These are phyloP conservation scores for Liparis tanakae DNA, from an alignment of 2,797 vertebrate species.

Conservation along the genomic window DNA sequence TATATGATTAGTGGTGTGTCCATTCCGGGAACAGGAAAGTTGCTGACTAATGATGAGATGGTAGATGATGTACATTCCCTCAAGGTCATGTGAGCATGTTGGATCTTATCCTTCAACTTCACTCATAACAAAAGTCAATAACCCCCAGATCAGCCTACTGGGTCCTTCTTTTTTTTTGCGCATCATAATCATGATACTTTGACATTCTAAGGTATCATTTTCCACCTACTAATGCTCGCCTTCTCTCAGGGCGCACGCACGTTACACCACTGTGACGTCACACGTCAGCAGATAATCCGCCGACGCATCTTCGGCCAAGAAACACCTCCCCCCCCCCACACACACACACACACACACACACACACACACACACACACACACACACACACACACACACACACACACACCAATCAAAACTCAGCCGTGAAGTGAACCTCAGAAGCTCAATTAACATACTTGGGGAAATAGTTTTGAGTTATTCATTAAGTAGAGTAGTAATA, in stretches of 20 bases:
- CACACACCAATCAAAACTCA: slow-evolving; percentile 46
- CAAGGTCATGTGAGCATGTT: background rate
- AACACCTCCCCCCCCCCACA: slow-evolving; percentile 57
- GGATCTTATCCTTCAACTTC: too few species aligned
- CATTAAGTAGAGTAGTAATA: slow-evolving; percentile 15
- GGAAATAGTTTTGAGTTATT: slow-evolving; percentile 46
- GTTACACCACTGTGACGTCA: slow-evolving; percentile 36
- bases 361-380: too few species aligned
- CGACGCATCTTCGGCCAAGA: slow-evolving; percentile 30
- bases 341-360: too few species aligned
- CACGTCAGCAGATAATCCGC: slow-evolving; percentile 14
- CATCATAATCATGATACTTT: slow-evolving; percentile 19
- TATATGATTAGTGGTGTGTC: accelerated
- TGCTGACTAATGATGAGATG: slow-evolving; percentile 22
- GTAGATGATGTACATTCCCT: background rate
- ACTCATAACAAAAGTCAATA: accelerated
- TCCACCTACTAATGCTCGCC: background rate
- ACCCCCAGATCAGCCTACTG: background rate
- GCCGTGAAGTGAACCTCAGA: slow-evolving; percentile 45
- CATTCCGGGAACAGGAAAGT: background rate
- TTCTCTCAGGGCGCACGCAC: background rate
- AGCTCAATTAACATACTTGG: slow-evolving; percentile 59
- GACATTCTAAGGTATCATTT: slow-evolving; percentile 26
- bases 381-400: too few species aligned
- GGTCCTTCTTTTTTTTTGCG: background rate